Percentiles rank a stretch among this genome's conserved stretches.
Evolutionary conservation across 1,140 invertebrate genomes (phyloP).

Genomic region (Subanguina moxae): DNA sequence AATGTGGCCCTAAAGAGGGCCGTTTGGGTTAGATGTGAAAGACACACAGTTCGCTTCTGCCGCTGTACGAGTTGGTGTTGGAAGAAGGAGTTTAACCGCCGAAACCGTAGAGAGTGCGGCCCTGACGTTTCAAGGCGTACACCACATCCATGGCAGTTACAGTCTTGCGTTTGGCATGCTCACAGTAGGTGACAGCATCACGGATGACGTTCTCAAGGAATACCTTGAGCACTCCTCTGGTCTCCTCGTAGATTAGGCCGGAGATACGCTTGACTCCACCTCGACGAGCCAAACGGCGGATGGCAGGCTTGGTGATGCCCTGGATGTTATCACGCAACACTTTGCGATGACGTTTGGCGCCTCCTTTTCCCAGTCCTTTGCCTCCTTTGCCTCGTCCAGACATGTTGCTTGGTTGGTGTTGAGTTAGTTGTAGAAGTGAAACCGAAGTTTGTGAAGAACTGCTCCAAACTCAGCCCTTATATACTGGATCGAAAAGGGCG

Average conservation of each 20-base stretch:
- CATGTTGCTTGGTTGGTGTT: conserved; percentile 23
- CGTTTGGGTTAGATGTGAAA: conserved; percentile 28
- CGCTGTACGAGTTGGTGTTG: background rate
- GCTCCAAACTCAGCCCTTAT: background rate
- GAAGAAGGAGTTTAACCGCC: conserved; percentile 62
- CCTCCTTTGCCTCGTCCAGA: conserved; percentile 68
- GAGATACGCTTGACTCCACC: conserved; percentile 75
- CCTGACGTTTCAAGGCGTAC: conserved; percentile 77
- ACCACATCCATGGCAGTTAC: conserved; percentile 76
- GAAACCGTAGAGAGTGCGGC: conserved; percentile 68
- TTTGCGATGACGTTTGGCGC: conserved; percentile 69
- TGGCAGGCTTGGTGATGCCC: conserved; percentile 70
- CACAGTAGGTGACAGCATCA: conserved; percentile 77
- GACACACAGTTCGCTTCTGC: background rate
- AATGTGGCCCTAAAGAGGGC: conserved; percentile 26
- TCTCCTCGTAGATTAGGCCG: conserved; percentile 70
- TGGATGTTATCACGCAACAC: conserved; percentile 71
- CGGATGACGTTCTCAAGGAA: conserved; percentile 77
- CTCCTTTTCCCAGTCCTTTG: conserved; percentile 70
- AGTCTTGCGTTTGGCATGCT: conserved; percentile 77
- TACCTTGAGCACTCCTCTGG: conserved; percentile 45
- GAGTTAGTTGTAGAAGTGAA: background rate
- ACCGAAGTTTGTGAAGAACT: conserved; percentile 2
- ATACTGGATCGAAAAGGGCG: background rate
- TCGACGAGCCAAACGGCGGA: conserved; percentile 68